Evolutionary conservation across 2,797 vertebrate species (phyloP).

Genomic region (Gymnodraco acuticeps): DNA sequence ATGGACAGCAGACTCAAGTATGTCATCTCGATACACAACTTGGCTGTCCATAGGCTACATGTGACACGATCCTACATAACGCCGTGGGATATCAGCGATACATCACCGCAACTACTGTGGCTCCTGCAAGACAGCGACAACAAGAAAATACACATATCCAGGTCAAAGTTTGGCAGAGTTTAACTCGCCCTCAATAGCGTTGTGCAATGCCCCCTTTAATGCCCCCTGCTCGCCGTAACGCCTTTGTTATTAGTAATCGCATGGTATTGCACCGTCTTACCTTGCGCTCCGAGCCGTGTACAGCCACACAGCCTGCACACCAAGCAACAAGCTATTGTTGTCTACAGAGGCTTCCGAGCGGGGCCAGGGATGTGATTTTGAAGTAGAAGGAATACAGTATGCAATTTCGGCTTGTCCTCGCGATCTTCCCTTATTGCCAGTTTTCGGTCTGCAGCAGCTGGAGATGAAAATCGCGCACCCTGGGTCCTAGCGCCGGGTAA

Average conservation of each 20-base stretch:
- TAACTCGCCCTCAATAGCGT: constrained; percentile 81
- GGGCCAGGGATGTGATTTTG: constrained; percentile 71
- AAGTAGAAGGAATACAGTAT: constrained; percentile 81
- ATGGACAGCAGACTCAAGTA: constrained; percentile 55
- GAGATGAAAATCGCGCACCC: constrained; percentile 90
- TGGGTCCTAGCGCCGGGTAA: constrained; percentile 89
- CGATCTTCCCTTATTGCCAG: constrained; percentile 90
- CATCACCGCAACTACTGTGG: constrained; percentile 49
- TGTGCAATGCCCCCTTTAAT: constrained; percentile 89
- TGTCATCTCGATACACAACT: constrained; percentile 79
- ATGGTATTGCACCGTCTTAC: constrained; percentile 88
- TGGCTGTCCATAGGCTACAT: constrained; percentile 64
- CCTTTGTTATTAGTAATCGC: constrained; percentile 92
- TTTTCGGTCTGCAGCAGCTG: constrained; percentile 91
- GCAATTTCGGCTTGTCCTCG: constrained; percentile 87
- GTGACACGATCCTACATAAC: constrained; percentile 75
- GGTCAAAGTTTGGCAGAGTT: constrained; percentile 89
- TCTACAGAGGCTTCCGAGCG: constrained; percentile 65
- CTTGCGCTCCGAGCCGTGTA: constrained; percentile 83
- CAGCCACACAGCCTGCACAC: constrained; percentile 73
- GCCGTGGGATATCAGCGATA: constrained; percentile 69
- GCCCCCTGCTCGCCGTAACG: constrained; percentile 88
- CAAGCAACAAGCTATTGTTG: constrained; percentile 81
- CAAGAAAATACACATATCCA: constrained; percentile 72
- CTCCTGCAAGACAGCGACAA: constrained; percentile 45